Base-by-base conservation (phyloP, 2,888 invertebrate species). In the Clostera curtula region DNA sequence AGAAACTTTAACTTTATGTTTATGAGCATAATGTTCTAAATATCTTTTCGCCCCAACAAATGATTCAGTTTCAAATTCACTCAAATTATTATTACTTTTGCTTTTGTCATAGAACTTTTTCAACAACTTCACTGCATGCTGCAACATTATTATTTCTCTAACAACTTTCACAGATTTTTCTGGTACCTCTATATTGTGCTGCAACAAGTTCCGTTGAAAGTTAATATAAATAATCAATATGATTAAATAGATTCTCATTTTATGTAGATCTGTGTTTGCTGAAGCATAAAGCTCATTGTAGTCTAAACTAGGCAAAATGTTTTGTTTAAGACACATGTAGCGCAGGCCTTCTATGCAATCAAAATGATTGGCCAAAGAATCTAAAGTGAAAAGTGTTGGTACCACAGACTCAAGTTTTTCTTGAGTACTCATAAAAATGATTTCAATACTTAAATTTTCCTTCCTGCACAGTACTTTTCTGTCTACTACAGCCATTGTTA, bases 311-410 rank as follows among this genome's bases (percentile, higher is more conserved):
- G 79, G 77, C 12, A 73, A 31, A 4, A 34, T 34, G 35, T 65
- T 77, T 2, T 46, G 31, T 44, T 76, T 82, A 14, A 65, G 49
- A 3, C 55, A 47, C 45, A 60, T 71, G 27, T 56, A 74, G 27
- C 77, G 43, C 2, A 80, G 24, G 2, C 66, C 19, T 53, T 76
- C 75, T 24, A 83, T 43, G 3, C 65, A 62, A 36, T 82, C 83
- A 69, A 69, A 73, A 24, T 64, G 46, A 14, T 64, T 18, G 1
- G 61, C 64, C 2, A 83, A 43, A 29, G 41, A 56, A 34, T 56
- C 57, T 13, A 58, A 40, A 1, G 69, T 41, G 3, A 72, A 9
- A 3, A 79, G 43, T 8, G 45, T 29, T n/a, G 40, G 31, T 5
- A 61, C 13, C 28, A 69, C 49, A 6, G 42, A 35, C 11, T 60